Conservation (phyloP, 1,140 invertebrate genomes). For the Dryas iulia region DNA sequence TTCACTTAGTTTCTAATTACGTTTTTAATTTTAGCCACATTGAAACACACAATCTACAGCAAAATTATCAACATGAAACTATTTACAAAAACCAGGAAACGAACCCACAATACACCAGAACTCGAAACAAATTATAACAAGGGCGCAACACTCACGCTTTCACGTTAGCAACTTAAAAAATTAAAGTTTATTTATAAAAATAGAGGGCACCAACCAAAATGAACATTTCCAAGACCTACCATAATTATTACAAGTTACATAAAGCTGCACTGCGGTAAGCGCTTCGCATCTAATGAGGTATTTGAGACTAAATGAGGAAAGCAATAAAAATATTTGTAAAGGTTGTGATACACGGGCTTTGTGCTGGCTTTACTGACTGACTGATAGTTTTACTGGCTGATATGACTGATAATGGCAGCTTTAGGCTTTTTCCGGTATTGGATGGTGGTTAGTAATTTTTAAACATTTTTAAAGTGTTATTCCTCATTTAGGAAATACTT, state of each 20-base stretch:
- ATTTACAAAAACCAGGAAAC: not conserved
- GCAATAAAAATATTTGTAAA: constrained; percentile 29
- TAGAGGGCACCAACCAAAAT: constrained; percentile 1
- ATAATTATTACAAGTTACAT: constrained; percentile 33
- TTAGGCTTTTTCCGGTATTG: too few relatives aligned
- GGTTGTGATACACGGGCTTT: not conserved
- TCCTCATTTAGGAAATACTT: too few relatives aligned
- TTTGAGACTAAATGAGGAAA: constrained; percentile 27
- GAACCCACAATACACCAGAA: not conserved
- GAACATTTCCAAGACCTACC: not conserved
- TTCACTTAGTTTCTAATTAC: too few relatives aligned
- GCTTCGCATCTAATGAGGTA: constrained; percentile 31
- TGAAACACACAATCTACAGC: not conserved
- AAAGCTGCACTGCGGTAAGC: constrained; percentile 28
- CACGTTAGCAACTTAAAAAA: not conserved
- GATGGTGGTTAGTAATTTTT: too few relatives aligned
- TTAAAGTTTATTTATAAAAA: not conserved
- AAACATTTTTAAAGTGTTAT: too few relatives aligned
- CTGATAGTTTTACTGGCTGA: too few relatives aligned
- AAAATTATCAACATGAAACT: not conserved
- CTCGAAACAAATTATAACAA: not conserved
- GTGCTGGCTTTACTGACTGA: too few relatives aligned
- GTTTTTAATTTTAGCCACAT: too few relatives aligned
- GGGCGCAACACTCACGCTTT: not conserved
- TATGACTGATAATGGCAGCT: too few relatives aligned